Evolutionary conservation across 2,113 vertebrate species (phyloP).

Genomic region (Gadus macrocephalus): DNA sequence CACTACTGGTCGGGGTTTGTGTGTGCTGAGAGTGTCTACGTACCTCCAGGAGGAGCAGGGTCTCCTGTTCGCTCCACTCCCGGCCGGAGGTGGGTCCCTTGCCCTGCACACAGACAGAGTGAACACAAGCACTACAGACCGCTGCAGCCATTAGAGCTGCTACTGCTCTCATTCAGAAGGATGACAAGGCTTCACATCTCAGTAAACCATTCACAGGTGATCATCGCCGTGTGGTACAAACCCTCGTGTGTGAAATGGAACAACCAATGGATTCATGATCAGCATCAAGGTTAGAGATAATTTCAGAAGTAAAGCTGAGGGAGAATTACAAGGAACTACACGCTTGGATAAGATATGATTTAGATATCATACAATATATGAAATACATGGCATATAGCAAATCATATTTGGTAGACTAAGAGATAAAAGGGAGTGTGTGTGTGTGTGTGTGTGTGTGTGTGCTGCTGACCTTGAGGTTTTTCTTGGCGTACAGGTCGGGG

Average conservation of each 20-base stretch:
- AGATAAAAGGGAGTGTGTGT: neutral
- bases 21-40: constrained; percentile 30
- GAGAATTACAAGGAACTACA: no score
- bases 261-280: no score
- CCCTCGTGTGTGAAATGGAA: no score
- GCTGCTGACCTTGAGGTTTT: constrained; percentile 83
- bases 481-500: constrained; percentile 91
- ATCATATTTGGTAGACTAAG: neutral
- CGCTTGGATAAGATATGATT: no score
- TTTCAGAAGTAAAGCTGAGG: no score
- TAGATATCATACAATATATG: no score
- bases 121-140: neutral
- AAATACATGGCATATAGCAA: no score
- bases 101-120: constrained; percentile 61
- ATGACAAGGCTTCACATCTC: neutral
- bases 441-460: no score
- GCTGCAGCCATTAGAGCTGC: no score
- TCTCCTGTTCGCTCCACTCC: constrained; percentile 98
- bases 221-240: no score
- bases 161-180: neutral
- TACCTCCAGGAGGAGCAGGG: constrained; percentile 89
- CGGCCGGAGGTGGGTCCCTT: constrained; percentile 83
- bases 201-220: no score
- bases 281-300: no score
- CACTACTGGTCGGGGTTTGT: neutral